Evolutionary conservation across 2,888 invertebrate genomes (phyloP), one percentile per base, ranked within the genome.

Genomic region (Prostheceraeus crozeri): DNA sequence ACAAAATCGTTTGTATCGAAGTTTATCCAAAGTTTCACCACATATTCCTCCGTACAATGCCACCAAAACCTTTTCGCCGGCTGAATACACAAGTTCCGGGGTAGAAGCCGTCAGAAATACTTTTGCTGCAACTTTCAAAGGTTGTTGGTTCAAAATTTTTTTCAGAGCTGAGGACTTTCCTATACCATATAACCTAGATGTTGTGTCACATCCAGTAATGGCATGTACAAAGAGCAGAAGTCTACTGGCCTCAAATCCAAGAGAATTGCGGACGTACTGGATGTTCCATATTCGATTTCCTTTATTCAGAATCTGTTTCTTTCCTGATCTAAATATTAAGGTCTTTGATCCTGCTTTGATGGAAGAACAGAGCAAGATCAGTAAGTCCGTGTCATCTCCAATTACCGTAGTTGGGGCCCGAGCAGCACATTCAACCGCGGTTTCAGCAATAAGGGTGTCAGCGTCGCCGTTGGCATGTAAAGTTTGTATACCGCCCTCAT

Each of bases 311-410:
- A n/a, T n/a, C n/a, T 14, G n/a, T 40, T 6, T 14, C 19, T 40
- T 40, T 40, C 14, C 45, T 40, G 6, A 19, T 14, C 45, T 40
- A 40, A 14, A 40, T 19, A 8, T 40, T 3, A 40, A 23, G 48
- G 61, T 60, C 36, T 60, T 6, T 4, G 11, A 14, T 6, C 31
- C 36, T 19, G 23, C 2, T 11, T 51, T 35, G 30, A 62, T 57
- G 59, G 68, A 64, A 51, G 64, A 61, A 35, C 61, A 63, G 19
- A 69, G 36, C 4, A 68, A 61, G 11, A 67, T 61, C 1, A 69
- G 57, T 10, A 69, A 45, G 57, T 68, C 67, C 16, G 68, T 69
- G 46, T 70, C 68, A 51, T 68, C 68, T 4, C 67, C 69, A 30
- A 68, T 53, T 3, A 68, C 14, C n/a, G 55, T 56, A 35, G 66